Percentiles rank a stretch among this genome's conserved stretches.
Evolutionary conservation across 2,888 invertebrate species (phyloP).

Genomic region (Drosophila pegasa): DNA sequence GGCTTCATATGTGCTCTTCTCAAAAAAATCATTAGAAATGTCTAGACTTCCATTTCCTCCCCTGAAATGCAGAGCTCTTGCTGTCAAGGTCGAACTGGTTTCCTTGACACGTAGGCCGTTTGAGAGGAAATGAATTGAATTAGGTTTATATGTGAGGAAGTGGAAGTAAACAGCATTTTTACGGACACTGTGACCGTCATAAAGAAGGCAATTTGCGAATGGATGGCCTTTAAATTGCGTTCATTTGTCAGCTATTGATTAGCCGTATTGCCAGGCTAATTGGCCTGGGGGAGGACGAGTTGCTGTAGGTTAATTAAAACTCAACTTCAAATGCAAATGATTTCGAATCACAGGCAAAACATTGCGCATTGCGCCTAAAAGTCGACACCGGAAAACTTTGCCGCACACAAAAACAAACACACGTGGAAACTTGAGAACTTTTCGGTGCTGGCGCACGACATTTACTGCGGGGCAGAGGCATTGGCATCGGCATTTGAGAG

Average conservation of each 20-base stretch:
- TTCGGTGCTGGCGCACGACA: constrained; percentile 49
- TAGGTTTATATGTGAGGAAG: constrained; percentile 30
- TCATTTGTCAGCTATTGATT: constrained; percentile 53
- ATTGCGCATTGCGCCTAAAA: constrained; percentile 74
- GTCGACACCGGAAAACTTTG: constrained; percentile 59
- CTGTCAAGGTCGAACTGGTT: neutral
- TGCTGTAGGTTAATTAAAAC: constrained; percentile 61
- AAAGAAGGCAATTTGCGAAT: neutral
- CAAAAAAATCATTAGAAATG: neutral
- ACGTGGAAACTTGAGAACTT: constrained; percentile 74
- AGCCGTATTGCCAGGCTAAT: constrained; percentile 52
- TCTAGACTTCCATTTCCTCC: neutral
- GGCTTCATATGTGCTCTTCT: neutral
- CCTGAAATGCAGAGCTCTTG: too few relatives aligned
- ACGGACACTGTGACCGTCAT: constrained; percentile 2
- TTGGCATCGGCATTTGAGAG: constrained; percentile 2
- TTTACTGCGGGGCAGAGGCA: constrained; percentile 6
- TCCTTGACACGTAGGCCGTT: constrained; percentile 17
- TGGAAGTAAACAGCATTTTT: constrained; percentile 41
- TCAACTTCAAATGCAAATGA: constrained; percentile 53
- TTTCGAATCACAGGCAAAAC: constrained; percentile 47
- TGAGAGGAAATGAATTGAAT: constrained; percentile 39
- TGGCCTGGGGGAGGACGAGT: constrained; percentile 26
- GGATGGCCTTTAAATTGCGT: constrained; percentile 23
- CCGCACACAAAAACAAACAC: constrained; percentile 58